Percentiles rank a stretch among this genome's conserved stretches.
Evolutionary conservation across 2,113 vertebrate genomes (phyloP).

Genomic region (Hippocampus barbouri): DNA sequence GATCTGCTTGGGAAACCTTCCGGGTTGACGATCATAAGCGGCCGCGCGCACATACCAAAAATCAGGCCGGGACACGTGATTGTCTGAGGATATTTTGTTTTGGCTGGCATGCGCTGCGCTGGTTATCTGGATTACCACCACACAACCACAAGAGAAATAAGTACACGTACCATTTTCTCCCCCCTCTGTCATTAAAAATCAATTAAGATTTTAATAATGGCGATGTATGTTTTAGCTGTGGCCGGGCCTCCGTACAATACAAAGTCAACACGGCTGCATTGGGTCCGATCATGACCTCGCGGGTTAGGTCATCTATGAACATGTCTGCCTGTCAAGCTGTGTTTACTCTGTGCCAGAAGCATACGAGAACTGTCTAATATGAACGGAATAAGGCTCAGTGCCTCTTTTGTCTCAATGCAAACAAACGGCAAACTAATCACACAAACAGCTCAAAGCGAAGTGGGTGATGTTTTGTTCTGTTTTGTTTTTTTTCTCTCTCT

Average conservation of each 20-base stretch:
- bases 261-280: slow-evolving; percentile 40
- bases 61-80: too few relatives aligned
- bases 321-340: slow-evolving; percentile 58
- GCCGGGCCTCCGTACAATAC: slow-evolving; percentile 32
- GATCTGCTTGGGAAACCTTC: too few relatives aligned
- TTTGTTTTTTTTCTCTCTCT: slow-evolving; percentile 15
- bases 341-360: slow-evolving; percentile 64
- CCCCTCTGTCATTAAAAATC: neutral
- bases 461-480: slow-evolving; percentile 28
- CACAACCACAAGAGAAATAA: too few relatives aligned
- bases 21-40: too few relatives aligned
- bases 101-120: too few relatives aligned
- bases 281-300: slow-evolving; percentile 46
- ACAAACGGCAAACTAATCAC: slow-evolving; percentile 61
- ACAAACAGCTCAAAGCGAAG: slow-evolving; percentile 48
- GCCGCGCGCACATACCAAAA: too few relatives aligned
- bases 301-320: slow-evolving; percentile 64
- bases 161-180: neutral
- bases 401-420: slow-evolving; percentile 62
- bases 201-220: neutral
- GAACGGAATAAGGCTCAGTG: slow-evolving; percentile 46
- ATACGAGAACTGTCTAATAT: slow-evolving; percentile 67
- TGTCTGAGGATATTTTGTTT: too few relatives aligned
- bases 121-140: neutral
- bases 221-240: neutral